A percentile compares a stretch with the other conserved stretches of the same genome.
Conservation (phyloP, 2,113 vertebrate species). For the Mungos mungo region DNA sequence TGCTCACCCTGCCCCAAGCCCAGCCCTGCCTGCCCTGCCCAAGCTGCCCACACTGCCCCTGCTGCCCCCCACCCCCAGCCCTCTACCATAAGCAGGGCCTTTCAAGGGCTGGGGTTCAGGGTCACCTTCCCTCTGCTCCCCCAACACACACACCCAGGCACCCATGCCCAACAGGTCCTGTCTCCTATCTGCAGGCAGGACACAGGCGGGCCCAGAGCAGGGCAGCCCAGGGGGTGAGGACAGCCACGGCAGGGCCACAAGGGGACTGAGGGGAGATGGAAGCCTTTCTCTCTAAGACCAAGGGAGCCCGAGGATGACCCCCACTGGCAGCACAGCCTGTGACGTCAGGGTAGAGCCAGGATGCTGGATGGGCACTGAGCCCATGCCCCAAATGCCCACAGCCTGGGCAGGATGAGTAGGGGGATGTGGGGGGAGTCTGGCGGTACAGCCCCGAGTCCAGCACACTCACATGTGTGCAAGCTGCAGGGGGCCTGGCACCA, state of each 20-base stretch:
- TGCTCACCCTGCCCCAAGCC: no score
- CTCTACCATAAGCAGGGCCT: background rate
- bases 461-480: fast-evolving
- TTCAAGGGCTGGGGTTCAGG: background rate
- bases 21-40: no score
- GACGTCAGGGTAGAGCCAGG: fast-evolving
- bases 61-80: background rate
- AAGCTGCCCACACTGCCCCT: no score
- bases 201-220: background rate
- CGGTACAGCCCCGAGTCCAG: background rate
- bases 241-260: background rate
- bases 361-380: background rate
- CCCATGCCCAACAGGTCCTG: no score
- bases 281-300: background rate
- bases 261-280: background rate
- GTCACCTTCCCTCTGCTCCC: background rate
- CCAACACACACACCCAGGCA: background rate
- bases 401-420: background rate
- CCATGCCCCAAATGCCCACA: background rate
- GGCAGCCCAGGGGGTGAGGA: background rate
- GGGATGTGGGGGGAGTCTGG: no score
- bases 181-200: no score
- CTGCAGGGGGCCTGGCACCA: background rate
- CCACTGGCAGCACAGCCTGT: background rate
- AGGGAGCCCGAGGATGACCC: background rate